Base-by-base conservation (phyloP, 2,113 vertebrate genomes). In the Hucho hucho region DNA sequence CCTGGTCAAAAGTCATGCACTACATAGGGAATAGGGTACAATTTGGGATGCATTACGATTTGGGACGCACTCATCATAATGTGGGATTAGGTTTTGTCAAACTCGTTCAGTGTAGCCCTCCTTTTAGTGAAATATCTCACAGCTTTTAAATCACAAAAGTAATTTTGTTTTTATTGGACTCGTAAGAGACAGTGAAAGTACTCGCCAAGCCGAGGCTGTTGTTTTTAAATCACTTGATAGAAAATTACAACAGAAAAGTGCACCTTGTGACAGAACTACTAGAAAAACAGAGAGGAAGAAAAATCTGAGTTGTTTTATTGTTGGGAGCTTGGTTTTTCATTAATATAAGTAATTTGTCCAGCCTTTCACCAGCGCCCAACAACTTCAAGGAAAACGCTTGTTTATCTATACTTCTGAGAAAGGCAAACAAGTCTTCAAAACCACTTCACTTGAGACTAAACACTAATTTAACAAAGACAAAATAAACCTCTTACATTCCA, bases 131-230 rank as follows among this genome's bases (percentile, higher is more conserved):
- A 72, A 71, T 61, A 69, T 75, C 70, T 47, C 11, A 69, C 61
- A 56, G 28, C 70, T 76, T 66, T 65, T 72, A 73, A 69, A 53
- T 16, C n/a, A 72, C 49, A 18, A 53, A 53, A 53, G 20, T 49
- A 12, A 80, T 75, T 70, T 69, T 77, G 65, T 81, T 83, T 74
- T 78, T 47, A 66, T 72, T 81, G 76, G 77, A 73, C 26, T 68
- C 61, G 7, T 29, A 74, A 76, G 37, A 49, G 65, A 37, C 61
- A 69, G 75, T 56, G 47, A 67, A 53, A 53, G 49, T 53, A 64
- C 58, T 61, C 63, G 75, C 76, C 68, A 79, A 82, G 69, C 76
- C 46, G 29, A 25, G 25, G 1, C n/a, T 18, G 61, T 71, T 66
- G n/a, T 82, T 78, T 79, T 64, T 58, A 49, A n/a, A n/a, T 58